Evolutionary conservation across 2,797 vertebrate genomes (phyloP).

Genomic region (Poecilia picta): DNA sequence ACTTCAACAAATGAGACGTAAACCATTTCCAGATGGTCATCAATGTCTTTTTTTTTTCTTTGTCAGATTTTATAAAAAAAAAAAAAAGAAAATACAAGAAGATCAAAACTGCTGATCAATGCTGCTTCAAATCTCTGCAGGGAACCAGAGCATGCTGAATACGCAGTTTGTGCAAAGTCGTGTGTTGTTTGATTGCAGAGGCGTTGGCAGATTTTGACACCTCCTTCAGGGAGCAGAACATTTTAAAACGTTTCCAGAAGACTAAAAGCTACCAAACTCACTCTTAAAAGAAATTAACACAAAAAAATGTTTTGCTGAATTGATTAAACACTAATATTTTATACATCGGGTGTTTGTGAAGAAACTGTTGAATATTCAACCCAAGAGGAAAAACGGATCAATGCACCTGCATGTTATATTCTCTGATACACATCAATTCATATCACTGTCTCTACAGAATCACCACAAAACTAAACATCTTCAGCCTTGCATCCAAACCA

Average conservation of each 20-base stretch:
- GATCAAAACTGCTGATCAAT: conserved; percentile 55
- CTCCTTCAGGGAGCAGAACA: conserved; percentile 6
- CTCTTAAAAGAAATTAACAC: background rate
- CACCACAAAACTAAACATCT: conserved; percentile 10
- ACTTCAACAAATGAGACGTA: background rate
- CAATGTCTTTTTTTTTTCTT: background rate
- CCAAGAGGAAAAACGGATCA: conserved; percentile 12
- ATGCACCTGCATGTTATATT: conserved; percentile 35
- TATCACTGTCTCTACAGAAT: conserved; percentile 13
- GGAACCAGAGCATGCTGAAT: conserved; percentile 41
- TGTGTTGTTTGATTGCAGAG: conserved; percentile 26
- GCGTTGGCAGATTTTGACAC: conserved; percentile 48
- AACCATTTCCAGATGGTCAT: background rate
- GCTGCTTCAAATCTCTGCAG: conserved; percentile 33
- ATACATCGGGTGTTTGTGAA: conserved; percentile 7
- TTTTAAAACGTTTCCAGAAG: conserved; percentile 13
- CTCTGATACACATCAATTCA: conserved; percentile 42
- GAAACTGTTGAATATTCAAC: conserved; percentile 19
- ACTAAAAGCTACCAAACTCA: conserved; percentile 12
- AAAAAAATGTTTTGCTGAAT: conserved; percentile 1
- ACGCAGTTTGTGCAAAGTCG: conserved; percentile 29
- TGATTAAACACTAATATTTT: conserved; percentile 4
- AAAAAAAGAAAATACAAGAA: background rate
- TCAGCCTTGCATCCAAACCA: conserved; percentile 34
- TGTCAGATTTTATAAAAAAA: conserved; percentile 5